These are phyloP conservation scores for Strongylocentrotus purpuratus DNA, from an alignment of 35 echinoderm and acorn worm genomes.

Conservation along the genomic window DNA sequence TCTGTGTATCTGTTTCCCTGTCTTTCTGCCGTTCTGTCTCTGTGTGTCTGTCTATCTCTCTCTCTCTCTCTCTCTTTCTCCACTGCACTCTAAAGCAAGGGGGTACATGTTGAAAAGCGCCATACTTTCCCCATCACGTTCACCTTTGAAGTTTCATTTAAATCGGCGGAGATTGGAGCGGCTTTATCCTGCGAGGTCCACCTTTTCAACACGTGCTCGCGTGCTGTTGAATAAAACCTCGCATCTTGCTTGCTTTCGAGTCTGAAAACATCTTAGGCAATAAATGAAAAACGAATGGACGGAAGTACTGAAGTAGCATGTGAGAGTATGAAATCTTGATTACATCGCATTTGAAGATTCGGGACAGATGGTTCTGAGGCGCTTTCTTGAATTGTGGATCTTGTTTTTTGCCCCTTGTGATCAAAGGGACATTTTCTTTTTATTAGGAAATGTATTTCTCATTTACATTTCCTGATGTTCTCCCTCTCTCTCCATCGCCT, in stretches of 20 bases:
- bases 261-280: constrained; percentile 6
- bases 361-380: background rate
- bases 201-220: background rate
- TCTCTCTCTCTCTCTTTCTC: too few relatives aligned
- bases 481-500: too few relatives aligned
- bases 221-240: constrained; percentile 5
- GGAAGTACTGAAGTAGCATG: background rate
- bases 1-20: background rate
- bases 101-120: background rate
- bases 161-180: background rate
- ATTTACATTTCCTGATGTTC: background rate
- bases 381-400: background rate
- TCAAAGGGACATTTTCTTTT: background rate
- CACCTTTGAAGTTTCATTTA: background rate
- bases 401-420: background rate
- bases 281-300: constrained; percentile 14
- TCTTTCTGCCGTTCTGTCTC: too few relatives aligned
- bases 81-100: background rate
- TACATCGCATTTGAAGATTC: background rate
- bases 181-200: background rate
- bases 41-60: too few relatives aligned
- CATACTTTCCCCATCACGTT: background rate
- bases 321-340: background rate
- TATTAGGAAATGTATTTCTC: background rate
- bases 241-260: background rate